These are phyloP conservation scores for Hippoglossus stenolepis DNA, from an alignment of 2,113 vertebrate genomes.

Conservation along the genomic window DNA sequence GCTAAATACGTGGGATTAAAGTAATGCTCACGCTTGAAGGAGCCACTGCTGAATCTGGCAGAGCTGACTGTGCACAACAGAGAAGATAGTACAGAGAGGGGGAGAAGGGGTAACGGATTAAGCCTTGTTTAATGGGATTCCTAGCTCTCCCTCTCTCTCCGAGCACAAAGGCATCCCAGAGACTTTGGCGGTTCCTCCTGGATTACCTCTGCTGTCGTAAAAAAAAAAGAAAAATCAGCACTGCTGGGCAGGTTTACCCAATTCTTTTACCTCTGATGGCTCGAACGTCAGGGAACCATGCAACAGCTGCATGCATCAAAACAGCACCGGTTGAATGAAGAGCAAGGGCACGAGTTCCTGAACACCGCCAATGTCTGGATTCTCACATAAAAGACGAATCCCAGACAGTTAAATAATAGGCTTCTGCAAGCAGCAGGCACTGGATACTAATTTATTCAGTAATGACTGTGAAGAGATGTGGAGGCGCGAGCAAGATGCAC, in stretches of 20 bases:
- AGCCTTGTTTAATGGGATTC: conserved; percentile 71
- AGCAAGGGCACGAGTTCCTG: conserved; percentile 22
- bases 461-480: conserved; percentile 62
- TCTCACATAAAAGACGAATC: conserved; percentile 51
- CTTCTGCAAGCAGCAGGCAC: conserved; percentile 49
- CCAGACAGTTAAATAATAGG: conserved; percentile 67
- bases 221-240: conserved; percentile 28
- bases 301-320: conserved; percentile 31
- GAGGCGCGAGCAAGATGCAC: conserved; percentile 43
- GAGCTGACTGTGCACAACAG: conserved; percentile 44
- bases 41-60: conserved; percentile 21
- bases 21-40: conserved; percentile 41
- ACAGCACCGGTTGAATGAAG: conserved; percentile 35
- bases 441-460: conserved; percentile 64
- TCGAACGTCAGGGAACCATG: conserved; percentile 13
- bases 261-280: conserved; percentile 41
- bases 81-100: conserved; percentile 37
- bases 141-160: conserved; percentile 58
- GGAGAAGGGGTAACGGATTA: conserved; percentile 59
- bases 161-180: conserved; percentile 58
- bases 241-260: conserved; percentile 48
- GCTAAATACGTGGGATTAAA: conserved; percentile 52
- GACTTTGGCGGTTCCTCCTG: conserved; percentile 41
- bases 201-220: conserved; percentile 48
- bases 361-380: conserved; percentile 46